Evolutionary conservation across 2,888 invertebrate genomes (phyloP).

Genomic region (Leptinotarsa juncta): DNA sequence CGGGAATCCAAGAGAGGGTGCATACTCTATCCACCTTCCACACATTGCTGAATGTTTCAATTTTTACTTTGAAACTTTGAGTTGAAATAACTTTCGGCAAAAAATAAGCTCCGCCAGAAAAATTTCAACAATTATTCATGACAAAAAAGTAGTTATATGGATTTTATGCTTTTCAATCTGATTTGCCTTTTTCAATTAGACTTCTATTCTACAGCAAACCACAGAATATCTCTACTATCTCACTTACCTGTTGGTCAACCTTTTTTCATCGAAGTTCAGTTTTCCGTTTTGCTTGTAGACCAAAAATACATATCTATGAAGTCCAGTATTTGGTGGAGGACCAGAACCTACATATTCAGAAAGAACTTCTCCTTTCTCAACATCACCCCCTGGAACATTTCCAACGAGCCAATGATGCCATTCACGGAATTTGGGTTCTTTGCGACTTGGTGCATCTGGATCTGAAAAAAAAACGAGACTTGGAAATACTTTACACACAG

Average conservation of each 20-base stretch:
- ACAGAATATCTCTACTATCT: no score
- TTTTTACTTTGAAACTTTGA: no score
- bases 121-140: no score
- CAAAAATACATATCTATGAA: constrained; percentile 80
- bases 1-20: no score
- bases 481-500: no score
- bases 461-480: constrained; percentile 31
- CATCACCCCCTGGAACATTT: constrained; percentile 81
- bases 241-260: constrained; percentile 50
- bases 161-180: constrained; percentile 52
- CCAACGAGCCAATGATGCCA: constrained; percentile 93
- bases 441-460: constrained; percentile 90
- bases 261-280: constrained; percentile 57
- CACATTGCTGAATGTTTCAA: no score
- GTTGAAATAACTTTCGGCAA: no score
- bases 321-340: constrained; percentile 77
- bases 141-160: no score
- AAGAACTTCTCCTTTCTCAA: constrained; percentile 78
- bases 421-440: constrained; percentile 83
- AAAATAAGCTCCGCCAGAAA: no score
- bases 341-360: constrained; percentile 87
- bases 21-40: no score
- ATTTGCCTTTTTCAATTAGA: constrained; percentile 50
- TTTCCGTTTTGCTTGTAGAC: constrained; percentile 64
- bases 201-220: no score